Evolutionary conservation across 2,113 vertebrate species (phyloP), one percentile per base, ranked within the genome.

Genomic region (Atractosteus spatula): DNA sequence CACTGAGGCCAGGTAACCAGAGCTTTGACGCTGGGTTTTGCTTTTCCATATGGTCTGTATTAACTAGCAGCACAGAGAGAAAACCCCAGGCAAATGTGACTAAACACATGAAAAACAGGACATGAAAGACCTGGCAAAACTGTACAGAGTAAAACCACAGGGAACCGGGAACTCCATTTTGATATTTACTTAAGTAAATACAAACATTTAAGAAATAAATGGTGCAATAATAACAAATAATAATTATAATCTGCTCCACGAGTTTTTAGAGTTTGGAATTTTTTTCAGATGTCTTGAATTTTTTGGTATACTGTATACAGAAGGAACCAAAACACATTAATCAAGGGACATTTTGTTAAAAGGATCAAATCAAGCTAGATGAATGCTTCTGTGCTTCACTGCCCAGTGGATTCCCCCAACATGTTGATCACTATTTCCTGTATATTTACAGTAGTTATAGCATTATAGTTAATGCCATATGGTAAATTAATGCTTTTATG

Each of bases 131-230:
- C 11, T 17, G 76, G 68, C 45, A 3, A 45, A 74, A 64, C 6
- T 3, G 29, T 4, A 59, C 12, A 14, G 2, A 85, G 85, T 86
- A 88, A 92, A 92, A 81, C 83, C 85, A 54, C 83, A 77, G 78
- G 79, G 70, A 85, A 71, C 42, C 8, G 72, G 45, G 54, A 82
- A 74, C n/a, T 69, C 75, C 42, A 57, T 70, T 79, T n/a, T 78
- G 82, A 78, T 45, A 29, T 83, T 88, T 83, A 74, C 84, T 85
- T 81, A 11, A 44, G 77, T 78, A 55, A 80, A 71, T 77, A 78
- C 0, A 57, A 64, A 82, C 80, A 78, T 61, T 80, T 73, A 76
- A 16, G 74, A 8, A 76, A 70, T 62, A 68, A 77, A 73, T 65
- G 17, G 41, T 47, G 0, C 14, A 7, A 51, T 77, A 59, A 72